phyloP scores from a whole-genome alignment of 2,113 vertebrate species.

The Asarcornis scutulata region DNA sequence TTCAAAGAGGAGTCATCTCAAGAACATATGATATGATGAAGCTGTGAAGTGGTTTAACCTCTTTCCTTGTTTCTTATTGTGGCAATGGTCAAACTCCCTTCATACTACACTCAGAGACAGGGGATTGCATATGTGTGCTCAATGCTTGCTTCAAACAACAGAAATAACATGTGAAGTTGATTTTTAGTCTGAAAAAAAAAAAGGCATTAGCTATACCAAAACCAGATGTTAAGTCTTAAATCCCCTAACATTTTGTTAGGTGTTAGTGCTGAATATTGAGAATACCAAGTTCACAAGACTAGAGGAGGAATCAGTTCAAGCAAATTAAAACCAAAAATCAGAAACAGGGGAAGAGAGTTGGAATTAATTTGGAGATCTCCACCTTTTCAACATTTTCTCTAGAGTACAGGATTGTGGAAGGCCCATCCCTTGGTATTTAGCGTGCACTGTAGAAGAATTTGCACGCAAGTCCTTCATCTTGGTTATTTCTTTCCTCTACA shows the following conservation, averaged over 20 bases:
- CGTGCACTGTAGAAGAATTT: neutral
- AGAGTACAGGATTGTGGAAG: neutral
- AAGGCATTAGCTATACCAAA: slow-evolving; percentile 20
- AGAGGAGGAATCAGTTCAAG: neutral
- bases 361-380: neutral
- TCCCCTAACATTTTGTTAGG: slow-evolving; percentile 42
- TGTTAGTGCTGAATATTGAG: slow-evolving; percentile 20
- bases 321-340: slow-evolving; percentile 27
- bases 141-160: slow-evolving; percentile 21
- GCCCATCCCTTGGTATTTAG: neutral
- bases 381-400: slow-evolving; percentile 37
- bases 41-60: neutral
- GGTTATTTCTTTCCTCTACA: neutral
- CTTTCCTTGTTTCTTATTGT: neutral
- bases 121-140: neutral
- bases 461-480: neutral
- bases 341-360: neutral
- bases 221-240: slow-evolving; percentile 37
- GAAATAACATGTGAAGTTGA: slow-evolving; percentile 4
- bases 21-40: neutral
- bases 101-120: neutral
- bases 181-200: neutral
- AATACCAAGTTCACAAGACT: neutral
- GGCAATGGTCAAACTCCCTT: neutral
- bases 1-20: neutral